Percentiles rank a stretch among this genome's conserved stretches.
These are phyloP conservation scores for Lynx canadensis DNA, from an alignment of 2,113 vertebrate genomes.

Conservation along the genomic window DNA sequence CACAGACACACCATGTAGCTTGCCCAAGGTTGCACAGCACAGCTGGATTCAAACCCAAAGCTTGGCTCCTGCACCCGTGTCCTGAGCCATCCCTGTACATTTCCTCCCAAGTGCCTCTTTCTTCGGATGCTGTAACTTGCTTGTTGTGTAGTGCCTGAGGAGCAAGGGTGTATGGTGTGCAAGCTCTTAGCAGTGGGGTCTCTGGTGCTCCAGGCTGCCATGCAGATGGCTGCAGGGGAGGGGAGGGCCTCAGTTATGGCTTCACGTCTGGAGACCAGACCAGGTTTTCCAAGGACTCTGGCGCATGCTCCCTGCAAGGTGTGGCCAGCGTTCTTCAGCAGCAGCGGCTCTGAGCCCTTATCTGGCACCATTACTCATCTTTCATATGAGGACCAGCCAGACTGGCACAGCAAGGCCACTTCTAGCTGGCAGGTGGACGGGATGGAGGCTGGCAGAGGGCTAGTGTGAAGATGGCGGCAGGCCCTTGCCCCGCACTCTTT, in stretches of 20 bases:
- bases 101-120: neutral
- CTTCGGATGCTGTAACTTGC: neutral
- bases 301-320: neutral
- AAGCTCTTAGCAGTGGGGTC: neutral
- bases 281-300: neutral
- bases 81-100: neutral
- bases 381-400: neutral
- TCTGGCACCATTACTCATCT: neutral
- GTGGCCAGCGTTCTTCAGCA: fast-evolving
- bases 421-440: neutral
- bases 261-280: neutral
- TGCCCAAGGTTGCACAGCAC: neutral
- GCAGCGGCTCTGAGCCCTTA: neutral
- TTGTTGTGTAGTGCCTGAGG: neutral
- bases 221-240: neutral
- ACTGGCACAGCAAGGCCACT: neutral
- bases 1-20: neutral
- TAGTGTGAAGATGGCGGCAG: neutral
- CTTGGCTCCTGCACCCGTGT: neutral
- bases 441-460: neutral
- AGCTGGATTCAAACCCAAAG: neutral
- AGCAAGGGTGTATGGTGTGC: fast-evolving
- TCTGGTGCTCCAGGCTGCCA: too few relatives aligned
- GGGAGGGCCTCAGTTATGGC: neutral
- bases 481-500: neutral